Evolutionary conservation across 2,797 vertebrate species (phyloP), one percentile per base, ranked within the genome.

Genomic region (Coccyzus lansbergi): DNA sequence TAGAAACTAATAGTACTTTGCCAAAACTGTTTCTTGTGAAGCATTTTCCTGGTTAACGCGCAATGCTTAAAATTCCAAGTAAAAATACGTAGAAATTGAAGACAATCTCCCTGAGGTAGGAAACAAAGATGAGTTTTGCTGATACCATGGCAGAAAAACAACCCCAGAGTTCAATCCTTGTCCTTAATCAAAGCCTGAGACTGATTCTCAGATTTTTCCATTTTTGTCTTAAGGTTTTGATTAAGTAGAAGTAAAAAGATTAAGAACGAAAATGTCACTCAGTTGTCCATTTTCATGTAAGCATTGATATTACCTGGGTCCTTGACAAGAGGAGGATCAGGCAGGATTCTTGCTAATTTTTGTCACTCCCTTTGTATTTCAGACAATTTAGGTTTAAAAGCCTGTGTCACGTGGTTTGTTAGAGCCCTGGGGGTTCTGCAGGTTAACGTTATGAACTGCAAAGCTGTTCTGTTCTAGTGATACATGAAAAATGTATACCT

Each of bases 321-420:
- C 26, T 65, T 83, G 18, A 31, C 60, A 83, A 72, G 53, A 70
- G 19, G 19, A 86, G 10, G 22, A 82, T 86, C 51, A 26, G 76
- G 58, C 75, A 83, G 53, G n/a, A 81, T 94, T 93, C 63, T 40
- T 74, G 28, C 25, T 83, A 80, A 63, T 87, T 94, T 51, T 91
- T 94, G n/a, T 84, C 83, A 38, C 56, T 89, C 82, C 33, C 63
- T 77, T 92, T 83, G 19, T 96, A 13, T 86, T 77, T 90, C 40
- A 46, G 69, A 52, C 65, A 90, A 53, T 60, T 84, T 69, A 9
- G 38, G 12, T 90, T 90, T 86, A 82, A 90, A 71, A 34, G 67
- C 53, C n/a, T 24, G 14, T 51, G 65, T 87, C 58, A 70, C 88
- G 62, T 85, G 86, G 52, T 77, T 83, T 91, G 24, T 64, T 34